These are phyloP conservation scores for Syncerus caffer DNA, from an alignment of 2,797 vertebrate genomes.

Conservation along the genomic window DNA sequence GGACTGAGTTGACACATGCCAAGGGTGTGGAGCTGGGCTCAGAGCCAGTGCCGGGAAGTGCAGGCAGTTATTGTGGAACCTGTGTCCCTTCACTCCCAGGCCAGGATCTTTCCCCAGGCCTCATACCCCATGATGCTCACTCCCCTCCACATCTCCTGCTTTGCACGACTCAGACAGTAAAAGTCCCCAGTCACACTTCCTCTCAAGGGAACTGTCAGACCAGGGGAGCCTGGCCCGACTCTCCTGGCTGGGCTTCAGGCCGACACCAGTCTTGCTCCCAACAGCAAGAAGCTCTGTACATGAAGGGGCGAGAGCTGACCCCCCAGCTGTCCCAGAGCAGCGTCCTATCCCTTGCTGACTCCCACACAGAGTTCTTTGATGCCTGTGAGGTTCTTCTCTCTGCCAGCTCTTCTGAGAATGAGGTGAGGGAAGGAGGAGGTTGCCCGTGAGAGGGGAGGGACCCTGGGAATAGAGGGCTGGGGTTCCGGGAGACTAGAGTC, in stretches of 20 bases:
- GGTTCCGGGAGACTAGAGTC: not conserved
- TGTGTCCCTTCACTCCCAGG: not conserved
- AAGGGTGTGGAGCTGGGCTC: not conserved
- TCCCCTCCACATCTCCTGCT: not conserved
- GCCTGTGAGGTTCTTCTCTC: constrained; percentile 91
- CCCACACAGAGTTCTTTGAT: constrained; percentile 92
- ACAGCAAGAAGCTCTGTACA: constrained; percentile 76
- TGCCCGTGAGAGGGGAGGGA: not conserved
- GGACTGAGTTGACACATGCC: not conserved
- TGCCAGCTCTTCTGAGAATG: constrained; percentile 90
- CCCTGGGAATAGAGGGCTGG: not conserved
- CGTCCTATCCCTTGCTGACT: constrained; percentile 89
- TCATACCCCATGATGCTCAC: fast-evolving
- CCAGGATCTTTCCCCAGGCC: fast-evolving
- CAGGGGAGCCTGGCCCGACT: too few species aligned
- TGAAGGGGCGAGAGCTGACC: constrained; percentile 78
- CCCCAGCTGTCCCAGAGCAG: constrained; percentile 84
- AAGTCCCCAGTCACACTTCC: not conserved
- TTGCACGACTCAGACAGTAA: not conserved
- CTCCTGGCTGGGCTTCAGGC: not conserved
- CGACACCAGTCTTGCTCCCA: constrained; percentile 58
- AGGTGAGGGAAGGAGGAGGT: constrained; percentile 71
- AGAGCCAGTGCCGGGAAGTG: not conserved
- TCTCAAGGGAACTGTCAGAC: not conserved
- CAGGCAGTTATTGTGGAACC: not conserved